Evolutionary conservation across 2,113 vertebrate species (phyloP).

Genomic region (Butastur rufipennis): DNA sequence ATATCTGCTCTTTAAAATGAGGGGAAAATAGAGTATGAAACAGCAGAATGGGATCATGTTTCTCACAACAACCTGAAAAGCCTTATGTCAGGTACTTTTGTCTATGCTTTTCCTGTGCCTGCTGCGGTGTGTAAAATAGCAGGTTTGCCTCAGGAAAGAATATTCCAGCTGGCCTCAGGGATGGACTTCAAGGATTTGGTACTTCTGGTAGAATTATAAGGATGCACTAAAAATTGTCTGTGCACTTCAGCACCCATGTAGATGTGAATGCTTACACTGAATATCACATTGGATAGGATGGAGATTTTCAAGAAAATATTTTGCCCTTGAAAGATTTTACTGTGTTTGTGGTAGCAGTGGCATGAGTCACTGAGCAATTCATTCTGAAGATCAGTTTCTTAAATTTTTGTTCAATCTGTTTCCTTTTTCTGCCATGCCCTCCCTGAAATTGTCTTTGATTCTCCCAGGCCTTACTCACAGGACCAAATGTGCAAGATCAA

Average conservation of each 20-base stretch:
- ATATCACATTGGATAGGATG: neutral
- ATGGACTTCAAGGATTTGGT: neutral
- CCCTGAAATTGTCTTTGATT: neutral
- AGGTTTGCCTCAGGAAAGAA: neutral
- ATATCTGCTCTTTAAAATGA: neutral
- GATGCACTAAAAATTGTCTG: neutral
- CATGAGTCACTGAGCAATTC: neutral
- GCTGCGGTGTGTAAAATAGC: neutral
- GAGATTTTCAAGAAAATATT: neutral
- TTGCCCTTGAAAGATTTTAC: neutral
- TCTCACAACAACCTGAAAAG: neutral
- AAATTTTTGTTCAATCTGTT: neutral
- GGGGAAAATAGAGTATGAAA: neutral
- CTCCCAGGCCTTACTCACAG: neutral
- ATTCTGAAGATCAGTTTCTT: neutral
- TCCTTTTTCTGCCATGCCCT: neutral
- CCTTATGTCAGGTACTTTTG: neutral
- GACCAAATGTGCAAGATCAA: neutral
- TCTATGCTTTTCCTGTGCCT: neutral
- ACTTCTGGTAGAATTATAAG: neutral
- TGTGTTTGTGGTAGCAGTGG: neutral
- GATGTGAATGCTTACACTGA: neutral
- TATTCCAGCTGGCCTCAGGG: neutral
- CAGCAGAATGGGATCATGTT: neutral
- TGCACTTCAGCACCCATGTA: neutral